Base-by-base conservation (phyloP, 2,797 vertebrate genomes). In the Gymnopithys bicolor region DNA sequence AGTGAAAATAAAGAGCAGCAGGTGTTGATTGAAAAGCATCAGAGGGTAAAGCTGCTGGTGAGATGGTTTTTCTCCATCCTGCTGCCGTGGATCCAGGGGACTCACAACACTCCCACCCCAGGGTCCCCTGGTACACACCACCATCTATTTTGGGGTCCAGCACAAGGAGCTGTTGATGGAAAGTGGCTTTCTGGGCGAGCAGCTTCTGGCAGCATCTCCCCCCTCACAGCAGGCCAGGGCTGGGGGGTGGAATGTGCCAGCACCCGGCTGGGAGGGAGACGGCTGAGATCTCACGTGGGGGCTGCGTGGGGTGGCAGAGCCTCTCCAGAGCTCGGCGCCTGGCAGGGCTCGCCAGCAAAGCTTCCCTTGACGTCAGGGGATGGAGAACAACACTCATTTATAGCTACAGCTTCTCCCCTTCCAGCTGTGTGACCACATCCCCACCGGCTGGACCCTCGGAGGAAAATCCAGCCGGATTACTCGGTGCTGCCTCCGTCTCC, bases 231-330 rank as follows among this genome's bases (percentile, higher is more conserved):
- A 93, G 86, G 71, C 67, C 6, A 0, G 33, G 92, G 51, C 68
- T 3, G 10, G 30, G 78, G 46, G 51, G 71, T 7, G 89, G 92
- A 90, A 68, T 15, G 59, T 89, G 89, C 63, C 51, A 24, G 86
- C 94, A 35, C 86, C 95, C 75, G 21, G 74, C 73, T 70, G 91
- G 74, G 77, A 90, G 49, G 84, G 77, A 92, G 93, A 92, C 1
- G 84, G 87, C 89, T 96, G 95, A 23, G 15, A 96, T 96, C 93
- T 87, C 94, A 83, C 51, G 46, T 87, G 95, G 94, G 94, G 95
- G 89, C 74, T 95, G 95, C 4, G 81, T 74, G 76, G 80, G 91
- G 90, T 90, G 80, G 55, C 33, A 96, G 88, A 93, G 70, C 55
- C 91, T 77, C 93, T 95, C 83, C 3, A 1, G 75, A 94, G 91